Evolutionary conservation across 2,797 vertebrate genomes (phyloP).

Genomic region (Spea hammondii): DNA sequence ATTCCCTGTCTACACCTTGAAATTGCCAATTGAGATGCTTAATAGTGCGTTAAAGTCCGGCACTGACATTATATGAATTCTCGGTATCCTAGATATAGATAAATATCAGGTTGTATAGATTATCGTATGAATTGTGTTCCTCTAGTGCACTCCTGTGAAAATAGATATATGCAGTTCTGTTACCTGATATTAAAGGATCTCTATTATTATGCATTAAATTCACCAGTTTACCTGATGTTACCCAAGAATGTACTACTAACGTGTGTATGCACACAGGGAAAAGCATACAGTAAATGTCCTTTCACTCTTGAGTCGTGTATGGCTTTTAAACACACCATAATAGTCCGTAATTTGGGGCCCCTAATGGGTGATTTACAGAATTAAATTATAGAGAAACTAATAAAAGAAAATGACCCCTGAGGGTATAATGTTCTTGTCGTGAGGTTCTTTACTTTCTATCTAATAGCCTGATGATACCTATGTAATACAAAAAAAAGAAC

Average conservation of each 20-base stretch:
- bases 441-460: constrained; percentile 29
- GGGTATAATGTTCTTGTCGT: constrained; percentile 40
- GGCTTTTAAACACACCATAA: constrained; percentile 1
- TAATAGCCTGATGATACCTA: constrained; percentile 14
- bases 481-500: neutral
- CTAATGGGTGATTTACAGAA: constrained; percentile 16
- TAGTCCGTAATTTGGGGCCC: constrained; percentile 19
- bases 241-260: neutral
- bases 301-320: constrained; percentile 5
- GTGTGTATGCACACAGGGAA: constrained; percentile 9
- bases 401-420: constrained; percentile 25
- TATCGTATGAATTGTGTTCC: no score
- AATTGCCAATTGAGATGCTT: no score
- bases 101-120: no score
- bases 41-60: no score
- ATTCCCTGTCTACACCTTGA: no score
- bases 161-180: neutral
- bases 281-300: constrained; percentile 13
- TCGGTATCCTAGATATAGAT: no score
- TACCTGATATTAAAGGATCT: neutral
- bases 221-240: neutral
- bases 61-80: no score
- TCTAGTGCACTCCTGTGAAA: neutral
- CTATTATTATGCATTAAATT: neutral
- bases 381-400: neutral